Evolutionary conservation across 2,888 invertebrate genomes (phyloP), one percentile per base, ranked within the genome.

Genomic region (Druceiella hillmani): DNA sequence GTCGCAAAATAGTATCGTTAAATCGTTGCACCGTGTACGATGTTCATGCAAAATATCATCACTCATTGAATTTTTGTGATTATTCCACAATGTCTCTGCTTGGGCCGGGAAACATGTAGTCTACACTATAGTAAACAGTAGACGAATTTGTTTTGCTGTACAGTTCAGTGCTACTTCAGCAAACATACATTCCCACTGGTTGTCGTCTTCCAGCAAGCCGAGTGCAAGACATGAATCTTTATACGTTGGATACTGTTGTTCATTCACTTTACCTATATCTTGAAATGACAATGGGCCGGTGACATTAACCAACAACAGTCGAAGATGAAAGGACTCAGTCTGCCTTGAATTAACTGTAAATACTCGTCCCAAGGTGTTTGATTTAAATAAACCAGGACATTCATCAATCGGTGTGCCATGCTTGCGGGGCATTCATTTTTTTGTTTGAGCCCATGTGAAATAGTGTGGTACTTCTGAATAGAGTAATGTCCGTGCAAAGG

Each of bases 111-210:
- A 6, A 38, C 42, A 42, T 40, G 36, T 40, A 36, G 40, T 40
- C 36, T 42, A 52, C 41, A n/a, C n/a, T 31, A 52, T 49, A 35
- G 50, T 50, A 36, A 54, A 53, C 36, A 55, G 44, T 40, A 33
- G 40, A 40, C 49, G 45, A 47, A 55, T 52, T 48, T 52, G 47
- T 44, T n/a, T 47, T 43, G 46, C 43, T 48, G 51, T 48, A 32
- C 44, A 45, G 47, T 40, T 42, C 15, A 45, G 28, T 40, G 35
- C 41, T 5, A 42, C 43, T 40, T 47, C 42, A 42, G 42, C 34
- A n/a, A n/a, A n/a, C n/a, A 39, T 41, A 11, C 39, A 28, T 9
- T 48, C 45, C 48, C 46, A 46, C 17, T 45, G 48, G 27, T 46
- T 44, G 42, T 47, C 44, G 40, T 48, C 45, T 41, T 48, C 47